These are phyloP conservation scores for Lasiurus borealis DNA, from an alignment of 2,113 vertebrate genomes.

Conservation along the genomic window DNA sequence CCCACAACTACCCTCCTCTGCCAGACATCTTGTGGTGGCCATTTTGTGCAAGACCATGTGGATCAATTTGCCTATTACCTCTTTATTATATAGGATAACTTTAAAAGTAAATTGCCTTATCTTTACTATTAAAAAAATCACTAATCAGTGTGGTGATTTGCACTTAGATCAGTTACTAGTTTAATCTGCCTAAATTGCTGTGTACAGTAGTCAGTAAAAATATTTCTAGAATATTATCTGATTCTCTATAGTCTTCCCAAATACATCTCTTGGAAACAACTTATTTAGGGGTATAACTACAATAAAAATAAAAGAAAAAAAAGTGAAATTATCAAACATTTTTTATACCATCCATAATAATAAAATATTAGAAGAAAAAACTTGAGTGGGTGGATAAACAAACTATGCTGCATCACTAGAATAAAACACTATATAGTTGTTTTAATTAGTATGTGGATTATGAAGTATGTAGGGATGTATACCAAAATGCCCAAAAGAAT, in stretches of 20 bases:
- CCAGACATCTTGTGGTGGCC: too few species aligned
- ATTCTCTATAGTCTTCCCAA: not conserved
- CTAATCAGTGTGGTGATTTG: not conserved
- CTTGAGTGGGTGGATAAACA: not conserved
- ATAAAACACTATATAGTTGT: not conserved
- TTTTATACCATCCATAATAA: not conserved
- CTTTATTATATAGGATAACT: not conserved
- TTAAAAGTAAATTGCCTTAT: slow-evolving; percentile 35
- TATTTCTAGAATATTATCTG: not conserved
- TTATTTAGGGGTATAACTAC: not conserved
- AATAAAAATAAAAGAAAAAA: not conserved
- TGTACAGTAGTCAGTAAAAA: not conserved
- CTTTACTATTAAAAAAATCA: not conserved
- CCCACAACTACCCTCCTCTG: too few species aligned
- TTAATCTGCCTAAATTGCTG: not conserved
- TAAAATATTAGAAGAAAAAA: slow-evolving; percentile 38
- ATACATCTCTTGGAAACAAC: not conserved
- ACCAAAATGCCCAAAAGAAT: not conserved
- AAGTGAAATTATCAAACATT: not conserved
- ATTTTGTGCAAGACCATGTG: too few species aligned
- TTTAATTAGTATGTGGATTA: not conserved
- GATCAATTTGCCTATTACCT: too few species aligned
- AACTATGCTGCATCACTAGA: not conserved
- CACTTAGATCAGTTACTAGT: not conserved
- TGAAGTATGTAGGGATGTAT: not conserved